These are phyloP conservation scores for Xiphophorus maculatus DNA, from an alignment of 2,113 vertebrate genomes.

Conservation along the genomic window DNA sequence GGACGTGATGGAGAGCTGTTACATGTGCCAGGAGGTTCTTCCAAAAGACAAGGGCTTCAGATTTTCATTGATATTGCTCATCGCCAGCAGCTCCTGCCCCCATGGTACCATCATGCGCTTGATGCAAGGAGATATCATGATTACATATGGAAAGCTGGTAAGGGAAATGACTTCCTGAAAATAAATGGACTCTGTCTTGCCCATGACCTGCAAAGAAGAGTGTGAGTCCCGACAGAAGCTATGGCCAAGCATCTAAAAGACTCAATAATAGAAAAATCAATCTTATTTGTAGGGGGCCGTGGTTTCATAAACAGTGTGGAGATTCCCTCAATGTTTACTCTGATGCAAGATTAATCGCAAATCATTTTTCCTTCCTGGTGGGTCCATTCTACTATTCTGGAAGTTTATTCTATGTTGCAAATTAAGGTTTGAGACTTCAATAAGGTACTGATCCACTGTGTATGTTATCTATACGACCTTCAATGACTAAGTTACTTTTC, in stretches of 20 bases:
- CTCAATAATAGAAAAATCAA: neutral
- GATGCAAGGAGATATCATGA: neutral
- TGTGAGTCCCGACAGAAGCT: neutral
- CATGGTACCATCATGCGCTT: neutral
- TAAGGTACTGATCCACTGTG: neutral
- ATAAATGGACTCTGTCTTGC: neutral
- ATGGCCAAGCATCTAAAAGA: neutral
- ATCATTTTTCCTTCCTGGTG: neutral
- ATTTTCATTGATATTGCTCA: neutral
- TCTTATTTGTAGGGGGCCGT: neutral
- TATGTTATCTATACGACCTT: neutral
- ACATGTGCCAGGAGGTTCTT: neutral
- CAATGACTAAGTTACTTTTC: neutral
- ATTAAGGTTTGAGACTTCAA: neutral
- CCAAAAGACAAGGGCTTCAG: neutral
- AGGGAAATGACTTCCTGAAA: neutral
- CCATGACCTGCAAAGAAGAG: neutral
- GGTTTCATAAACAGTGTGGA: neutral
- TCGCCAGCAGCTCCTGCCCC: neutral
- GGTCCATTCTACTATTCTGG: neutral
- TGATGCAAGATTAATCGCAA: neutral
- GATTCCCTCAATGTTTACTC: neutral
- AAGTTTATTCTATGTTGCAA: neutral
- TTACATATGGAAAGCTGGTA: neutral
- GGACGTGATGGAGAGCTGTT: neutral